phyloP scores from a whole-genome alignment of 1,140 invertebrate species.

The Reticulitermes speratus region DNA sequence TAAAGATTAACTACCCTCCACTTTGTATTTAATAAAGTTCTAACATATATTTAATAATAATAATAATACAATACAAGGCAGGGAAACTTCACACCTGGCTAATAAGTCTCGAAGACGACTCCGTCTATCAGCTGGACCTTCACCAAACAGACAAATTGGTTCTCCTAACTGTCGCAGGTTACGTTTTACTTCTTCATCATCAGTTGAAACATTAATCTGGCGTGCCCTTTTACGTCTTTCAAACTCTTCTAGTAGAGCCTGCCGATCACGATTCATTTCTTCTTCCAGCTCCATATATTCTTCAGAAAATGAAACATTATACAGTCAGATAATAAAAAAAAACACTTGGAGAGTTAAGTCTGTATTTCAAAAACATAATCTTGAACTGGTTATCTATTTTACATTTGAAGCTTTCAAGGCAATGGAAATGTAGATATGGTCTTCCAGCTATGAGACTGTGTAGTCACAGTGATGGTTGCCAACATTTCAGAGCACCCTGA shows the following conservation, averaged over 20 bases:
- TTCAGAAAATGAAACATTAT: constrained; percentile 39
- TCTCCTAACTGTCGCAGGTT: constrained; percentile 88
- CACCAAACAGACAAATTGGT: constrained; percentile 95
- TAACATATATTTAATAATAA: too few relatives aligned
- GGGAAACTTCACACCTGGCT: constrained; percentile 12
- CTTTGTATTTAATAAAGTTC: too few relatives aligned
- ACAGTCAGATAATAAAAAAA: not conserved
- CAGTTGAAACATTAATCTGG: constrained; percentile 89
- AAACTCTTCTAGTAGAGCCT: constrained; percentile 89
- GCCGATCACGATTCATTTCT: constrained; percentile 82
- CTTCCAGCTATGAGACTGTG: too few relatives aligned
- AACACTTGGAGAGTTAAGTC: not conserved
- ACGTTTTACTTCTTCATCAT: constrained; percentile 91
- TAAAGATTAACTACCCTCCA: too few relatives aligned
- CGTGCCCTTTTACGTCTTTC: constrained; percentile 87
- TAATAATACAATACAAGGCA: too few relatives aligned
- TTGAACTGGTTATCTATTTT: not conserved
- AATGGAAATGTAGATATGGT: too few relatives aligned
- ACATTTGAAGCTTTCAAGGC: too few relatives aligned
- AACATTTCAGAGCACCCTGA: too few relatives aligned
- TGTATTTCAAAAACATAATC: not conserved
- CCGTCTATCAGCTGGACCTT: constrained; percentile 92
- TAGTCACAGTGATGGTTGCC: too few relatives aligned
- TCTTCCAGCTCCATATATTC: constrained; percentile 92
- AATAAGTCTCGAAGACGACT: constrained; percentile 82